Base-by-base conservation (phyloP, 1,140 invertebrate species). In the Papilio polytes region DNA sequence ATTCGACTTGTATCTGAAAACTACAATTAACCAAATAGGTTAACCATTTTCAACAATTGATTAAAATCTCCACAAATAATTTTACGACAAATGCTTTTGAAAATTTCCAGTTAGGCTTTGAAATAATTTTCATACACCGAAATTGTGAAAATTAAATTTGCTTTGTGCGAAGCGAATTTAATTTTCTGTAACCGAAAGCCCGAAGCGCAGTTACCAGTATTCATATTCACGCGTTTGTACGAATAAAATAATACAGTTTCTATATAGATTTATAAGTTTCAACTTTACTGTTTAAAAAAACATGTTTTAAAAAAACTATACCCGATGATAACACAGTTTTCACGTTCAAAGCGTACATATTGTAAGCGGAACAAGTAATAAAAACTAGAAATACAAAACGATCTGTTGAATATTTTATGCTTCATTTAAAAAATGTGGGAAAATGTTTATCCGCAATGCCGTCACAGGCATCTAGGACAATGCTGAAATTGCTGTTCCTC, bases 401-500 rank as follows among this genome's bases (percentile, higher is more conserved):
- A 63, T 13, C 3, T 63, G 59, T 63, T 63, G 22, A 63, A 63
- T 63, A 26, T 63, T 63, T 63, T 63, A 63, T 63, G 22, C 59
- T 22, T 63, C 9, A 63, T 63, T 63, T n/a, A 56, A 56, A n/a
- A 56, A 56, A 56, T 53, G 51, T 53, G 13, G 18, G 18, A 53
- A n/a, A 53, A n/a, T 20, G 53, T 20, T n/a, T 56, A 56, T 56
- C 53, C 20, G 63, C 63, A 70, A 70, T 70, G 63, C 63, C 63
- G 59, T 22, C 59, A 63, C 6, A 56, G n/a, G 4, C n/a, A 56
- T n/a, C 53, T 56, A 56, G 53, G 53, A 63, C 22, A 63, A 26
- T 63, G 31, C 59, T 26, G 59, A 63, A 22, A 63, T 63, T 26
- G 22, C 22, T 26, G 3, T 26, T 63, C 22, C 22, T 63, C 59